Conservation (phyloP, 2,888 invertebrate species). For the Mantis religiosa region DNA sequence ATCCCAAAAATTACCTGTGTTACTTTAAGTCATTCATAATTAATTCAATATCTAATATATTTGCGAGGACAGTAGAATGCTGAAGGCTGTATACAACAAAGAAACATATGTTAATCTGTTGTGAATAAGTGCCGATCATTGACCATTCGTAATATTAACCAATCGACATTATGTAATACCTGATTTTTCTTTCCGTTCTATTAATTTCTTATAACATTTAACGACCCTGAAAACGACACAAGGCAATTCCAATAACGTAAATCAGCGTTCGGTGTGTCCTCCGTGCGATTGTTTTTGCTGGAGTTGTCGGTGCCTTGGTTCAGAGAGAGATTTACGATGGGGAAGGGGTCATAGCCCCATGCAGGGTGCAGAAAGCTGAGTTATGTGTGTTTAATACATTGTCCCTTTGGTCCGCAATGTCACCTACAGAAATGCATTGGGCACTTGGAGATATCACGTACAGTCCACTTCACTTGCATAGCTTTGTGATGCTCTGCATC, state of each 20-base stretch:
- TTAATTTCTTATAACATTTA: not conserved
- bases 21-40: too few relatives aligned
- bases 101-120: too few relatives aligned
- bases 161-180: too few relatives aligned
- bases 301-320: not conserved
- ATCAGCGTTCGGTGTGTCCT: not conserved
- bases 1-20: too few relatives aligned
- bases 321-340: not conserved
- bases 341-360: too few relatives aligned
- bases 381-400: not conserved
- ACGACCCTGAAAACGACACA: not conserved
- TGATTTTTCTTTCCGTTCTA: not conserved
- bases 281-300: not conserved
- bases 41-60: too few relatives aligned
- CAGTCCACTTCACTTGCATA: not conserved
- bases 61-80: too few relatives aligned
- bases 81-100: too few relatives aligned
- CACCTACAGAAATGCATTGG: not conserved
- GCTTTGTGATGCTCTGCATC: not conserved
- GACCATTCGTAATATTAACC: too few relatives aligned
- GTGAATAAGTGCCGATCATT: too few relatives aligned
- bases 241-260: not conserved
- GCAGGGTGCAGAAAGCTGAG: not conserved
- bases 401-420: not conserved
- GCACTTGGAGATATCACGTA: not conserved